Base-by-base conservation (phyloP, 2,888 invertebrate genomes). In the Leptinotarsa rubiginosa region DNA sequence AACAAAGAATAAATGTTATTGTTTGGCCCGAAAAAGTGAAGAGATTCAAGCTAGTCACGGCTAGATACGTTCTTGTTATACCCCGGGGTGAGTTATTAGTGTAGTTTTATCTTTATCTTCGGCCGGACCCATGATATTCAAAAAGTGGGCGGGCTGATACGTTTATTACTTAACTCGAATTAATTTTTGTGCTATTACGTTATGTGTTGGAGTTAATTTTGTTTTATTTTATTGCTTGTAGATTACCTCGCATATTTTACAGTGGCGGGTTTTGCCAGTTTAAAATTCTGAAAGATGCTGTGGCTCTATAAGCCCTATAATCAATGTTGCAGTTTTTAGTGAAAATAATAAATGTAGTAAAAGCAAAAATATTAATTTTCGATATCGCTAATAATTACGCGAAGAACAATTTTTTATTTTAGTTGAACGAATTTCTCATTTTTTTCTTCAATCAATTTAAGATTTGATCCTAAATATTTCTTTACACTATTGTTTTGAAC, bases 181-280 rank as follows among this genome's bases (percentile, higher is more conserved):
- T 62, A 62, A 62, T 62, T 62, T 62, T 31, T 41, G 25, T 41
- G 16, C 31, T 16, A 62, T 62, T 15, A 62, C 62, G 13, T 62
- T 62, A 59, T 20, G 62, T 62, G 41, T 62, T n/a, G 10, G 62
- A 62, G n/a, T n/a, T 62, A 4, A 62, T 56, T 56, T 52, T 5
- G 20, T 56, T 62, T 41, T 62, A 62, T 62, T 62, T 62, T 62
- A 62, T 62, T 62, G 62, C 41, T n/a, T n/a, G 56, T 62, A 41
- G 62, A 41, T 62, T 62, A 62, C 62, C 41, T 62, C n/a, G 3
- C 3, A 3, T 41, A 18, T 41, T 41, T 4, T 41, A 62, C 62
- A 41, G 41, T n/a, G 25, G 7, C 41, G 22, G 56, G 13, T 62
- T 31, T 16, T 15, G n/a, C 2, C n/a, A 31, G 16, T 62, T 62